Evolutionary conservation across 2,888 invertebrate species (phyloP), one percentile per base, ranked within the genome.

Genomic region (Amblyjoppa proteus): DNA sequence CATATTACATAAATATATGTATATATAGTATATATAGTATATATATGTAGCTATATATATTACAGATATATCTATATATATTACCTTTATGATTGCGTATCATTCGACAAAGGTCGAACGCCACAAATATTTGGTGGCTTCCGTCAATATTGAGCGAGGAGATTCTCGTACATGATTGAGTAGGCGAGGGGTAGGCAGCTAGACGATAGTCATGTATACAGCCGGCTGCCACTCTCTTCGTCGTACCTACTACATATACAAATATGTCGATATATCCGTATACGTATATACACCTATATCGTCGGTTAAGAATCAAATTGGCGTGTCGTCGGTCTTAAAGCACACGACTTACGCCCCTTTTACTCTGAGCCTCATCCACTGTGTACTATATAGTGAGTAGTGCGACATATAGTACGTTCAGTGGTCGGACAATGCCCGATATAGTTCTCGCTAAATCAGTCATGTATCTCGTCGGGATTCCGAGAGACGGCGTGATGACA

Each of bases 101-200:
- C 28, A 58, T 58, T 11, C 13, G 11, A 13, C 58, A 13, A 25
- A 58, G 58, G 28, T 25, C 25, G 11, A 28, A 56, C 20, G n/a
- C 28, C 28, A 41, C 61, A 74, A 74, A 74, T 74, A 73, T 74
- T 58, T 74, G 74, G 58, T 28, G 25, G 58, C 61, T n/a, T 74
- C n/a, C 74, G 74, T 74, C 74, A 74, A 74, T 74, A 74, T 74
- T 74, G 58, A 74, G 45, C 74, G 28, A 74, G 25, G 58, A 56
- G 74, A 74, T 74, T 58, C 74, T 61, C 74, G 45, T 11, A 58
- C 41, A 45, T 58, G 45, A 49, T 16, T 49, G 13, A 41, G 41
- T 41, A 41, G 9, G 11, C 41, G 34, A 4, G 4, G 34, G 34
- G 34, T n/a, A 2, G 53, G 53, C 9, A 3, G 56, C 11, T 25